phyloP scores from a whole-genome alignment of 1,140 invertebrate genomes.

The Zeugodacus cucurbitae region DNA sequence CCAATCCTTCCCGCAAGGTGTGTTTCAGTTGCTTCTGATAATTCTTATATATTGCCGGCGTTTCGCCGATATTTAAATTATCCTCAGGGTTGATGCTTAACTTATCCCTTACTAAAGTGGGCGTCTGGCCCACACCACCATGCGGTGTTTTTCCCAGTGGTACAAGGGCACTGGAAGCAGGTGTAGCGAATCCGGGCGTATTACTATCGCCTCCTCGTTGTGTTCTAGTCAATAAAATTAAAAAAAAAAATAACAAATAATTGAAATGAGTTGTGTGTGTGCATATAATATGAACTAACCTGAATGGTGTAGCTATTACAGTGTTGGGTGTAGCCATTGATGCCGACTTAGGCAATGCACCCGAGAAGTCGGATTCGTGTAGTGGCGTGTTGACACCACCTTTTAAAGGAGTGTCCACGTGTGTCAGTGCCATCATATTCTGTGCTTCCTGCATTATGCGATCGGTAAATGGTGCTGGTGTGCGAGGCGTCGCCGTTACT shows the following conservation, averaged over 20 bases:
- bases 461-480: slow-evolving; percentile 82
- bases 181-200: slow-evolving; percentile 69
- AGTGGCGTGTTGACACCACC: slow-evolving; percentile 95
- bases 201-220: slow-evolving; percentile 56
- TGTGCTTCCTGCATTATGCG: slow-evolving; percentile 92
- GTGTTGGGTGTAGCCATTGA: slow-evolving; percentile 92
- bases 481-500: slow-evolving; percentile 83
- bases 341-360: slow-evolving; percentile 80
- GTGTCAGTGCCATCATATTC: slow-evolving; percentile 97
- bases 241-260: too few relatives aligned
- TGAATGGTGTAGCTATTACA: slow-evolving; percentile 92
- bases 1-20: slow-evolving; percentile 78
- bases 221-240: slow-evolving; percentile 52
- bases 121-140: slow-evolving; percentile 51
- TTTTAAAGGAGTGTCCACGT: slow-evolving; percentile 97
- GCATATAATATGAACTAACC: slow-evolving; percentile 55
- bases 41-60: slow-evolving; percentile 72
- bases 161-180: slow-evolving; percentile 65
- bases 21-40: slow-evolving; percentile 79
- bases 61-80: slow-evolving; percentile 74
- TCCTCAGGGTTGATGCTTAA: slow-evolving; percentile 95
- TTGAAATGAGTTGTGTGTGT: too few relatives aligned
- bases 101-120: slow-evolving; percentile 83
- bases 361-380: slow-evolving; percentile 87
- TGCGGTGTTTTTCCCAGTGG: slow-evolving; percentile 56